phyloP scores from a whole-genome alignment of 2,113 vertebrate genomes.

The Suncus etruscus region DNA sequence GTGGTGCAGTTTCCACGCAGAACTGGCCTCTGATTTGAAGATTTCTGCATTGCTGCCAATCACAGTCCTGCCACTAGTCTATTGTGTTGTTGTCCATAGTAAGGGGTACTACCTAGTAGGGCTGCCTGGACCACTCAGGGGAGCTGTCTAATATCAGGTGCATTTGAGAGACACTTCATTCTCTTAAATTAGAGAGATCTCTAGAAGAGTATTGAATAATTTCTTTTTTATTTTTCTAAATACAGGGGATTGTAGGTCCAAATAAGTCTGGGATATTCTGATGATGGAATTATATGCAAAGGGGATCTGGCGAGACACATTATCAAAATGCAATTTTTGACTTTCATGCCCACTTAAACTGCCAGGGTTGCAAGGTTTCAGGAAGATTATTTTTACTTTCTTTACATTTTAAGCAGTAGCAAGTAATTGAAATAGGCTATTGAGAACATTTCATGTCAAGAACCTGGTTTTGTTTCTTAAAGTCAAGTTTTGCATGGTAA shows the following conservation, averaged over 20 bases:
- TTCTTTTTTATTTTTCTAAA: no score
- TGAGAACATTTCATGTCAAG: constrained; percentile 21
- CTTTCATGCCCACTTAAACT: background rate
- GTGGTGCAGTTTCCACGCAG: background rate
- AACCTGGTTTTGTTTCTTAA: constrained; percentile 17
- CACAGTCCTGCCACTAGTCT: background rate
- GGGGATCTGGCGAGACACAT: background rate
- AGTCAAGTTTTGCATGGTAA: no score
- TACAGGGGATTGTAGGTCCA: no score
- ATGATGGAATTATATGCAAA: background rate
- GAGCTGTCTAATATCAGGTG: no score
- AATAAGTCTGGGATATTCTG: no score
- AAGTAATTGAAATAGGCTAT: background rate
- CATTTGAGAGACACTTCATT: no score
- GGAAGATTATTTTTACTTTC: background rate
- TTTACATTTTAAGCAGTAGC: constrained; percentile 19
- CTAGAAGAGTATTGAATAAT: no score
- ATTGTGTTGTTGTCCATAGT: background rate
- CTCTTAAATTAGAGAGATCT: no score
- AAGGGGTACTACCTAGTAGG: no score
- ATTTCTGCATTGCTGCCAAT: background rate
- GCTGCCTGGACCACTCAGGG: no score
- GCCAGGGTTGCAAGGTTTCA: background rate
- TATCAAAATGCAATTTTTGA: background rate
- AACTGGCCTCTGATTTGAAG: background rate